phyloP scores from a whole-genome alignment of 2,113 vertebrate species.

The Hassar affinis region DNA sequence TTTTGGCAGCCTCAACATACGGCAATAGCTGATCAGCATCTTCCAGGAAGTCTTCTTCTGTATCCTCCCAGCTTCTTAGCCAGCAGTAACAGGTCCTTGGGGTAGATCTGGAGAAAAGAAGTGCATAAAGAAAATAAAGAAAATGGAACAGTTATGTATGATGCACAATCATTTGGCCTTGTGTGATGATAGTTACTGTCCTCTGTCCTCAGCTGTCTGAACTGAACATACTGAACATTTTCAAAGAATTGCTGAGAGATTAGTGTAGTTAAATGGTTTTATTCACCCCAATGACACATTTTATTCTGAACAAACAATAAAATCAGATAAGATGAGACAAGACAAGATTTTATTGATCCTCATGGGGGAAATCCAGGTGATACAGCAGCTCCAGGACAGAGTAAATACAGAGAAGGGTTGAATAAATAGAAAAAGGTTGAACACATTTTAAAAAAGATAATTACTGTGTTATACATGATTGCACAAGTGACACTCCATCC shows the following conservation, averaged over 20 bases:
- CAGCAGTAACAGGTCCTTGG: not conserved
- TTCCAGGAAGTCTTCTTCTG: conserved; percentile 45
- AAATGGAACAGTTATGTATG: not conserved
- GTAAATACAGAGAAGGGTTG: too few species aligned
- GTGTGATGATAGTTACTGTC: not conserved
- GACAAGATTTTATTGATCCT: too few species aligned
- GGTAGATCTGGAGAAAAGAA: not conserved
- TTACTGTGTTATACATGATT: too few species aligned
- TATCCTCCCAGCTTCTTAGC: not conserved
- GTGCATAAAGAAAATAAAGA: not conserved
- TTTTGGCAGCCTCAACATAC: conserved; percentile 59
- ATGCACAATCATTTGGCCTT: not conserved
- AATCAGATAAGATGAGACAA: too few species aligned
- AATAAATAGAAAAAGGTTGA: too few species aligned
- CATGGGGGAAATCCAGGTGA: too few species aligned
- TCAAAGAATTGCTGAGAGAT: not conserved
- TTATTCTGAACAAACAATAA: conserved; percentile 4
- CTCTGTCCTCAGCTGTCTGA: not conserved
- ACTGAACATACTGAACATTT: not conserved
- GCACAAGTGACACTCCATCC: too few species aligned
- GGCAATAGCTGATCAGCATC: conserved; percentile 62
- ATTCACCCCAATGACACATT: not conserved
- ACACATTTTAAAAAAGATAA: too few species aligned
- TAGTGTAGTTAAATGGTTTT: conserved; percentile 9
- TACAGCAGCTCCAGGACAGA: too few species aligned